phyloP scores from a whole-genome alignment of 1,140 invertebrate species.

The Zophobas morio region DNA sequence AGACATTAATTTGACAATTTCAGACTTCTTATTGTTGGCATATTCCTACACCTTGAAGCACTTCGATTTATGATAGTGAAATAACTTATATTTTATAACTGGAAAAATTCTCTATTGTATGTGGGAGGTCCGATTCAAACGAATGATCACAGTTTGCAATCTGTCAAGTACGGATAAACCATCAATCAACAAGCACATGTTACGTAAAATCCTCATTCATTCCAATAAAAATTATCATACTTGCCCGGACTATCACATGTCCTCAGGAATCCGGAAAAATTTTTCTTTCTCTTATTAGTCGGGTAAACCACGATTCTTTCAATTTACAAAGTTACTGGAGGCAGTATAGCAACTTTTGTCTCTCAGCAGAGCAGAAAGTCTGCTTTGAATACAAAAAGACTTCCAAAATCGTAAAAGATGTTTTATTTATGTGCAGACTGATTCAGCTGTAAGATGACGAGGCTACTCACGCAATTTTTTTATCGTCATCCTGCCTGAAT shows the following conservation, averaged over 20 bases:
- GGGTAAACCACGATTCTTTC: too few relatives aligned
- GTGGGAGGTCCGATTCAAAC: constrained; percentile 26
- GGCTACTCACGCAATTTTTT: too few relatives aligned
- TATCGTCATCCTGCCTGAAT: too few relatives aligned
- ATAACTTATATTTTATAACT: background rate
- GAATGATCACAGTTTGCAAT: constrained; percentile 26
- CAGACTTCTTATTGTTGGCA: constrained; percentile 15
- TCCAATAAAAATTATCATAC: constrained; percentile 22
- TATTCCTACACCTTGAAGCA: background rate
- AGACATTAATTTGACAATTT: constrained; percentile 41
- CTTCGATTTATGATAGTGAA: background rate
- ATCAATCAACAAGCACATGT: constrained; percentile 9
- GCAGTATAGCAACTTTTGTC: too few relatives aligned
- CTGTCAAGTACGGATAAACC: constrained; percentile 6
- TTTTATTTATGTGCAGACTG: too few relatives aligned
- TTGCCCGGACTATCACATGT: background rate
- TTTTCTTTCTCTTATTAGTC: background rate
- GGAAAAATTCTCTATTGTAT: constrained; percentile 6
- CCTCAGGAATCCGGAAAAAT: background rate
- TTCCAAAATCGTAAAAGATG: too few relatives aligned
- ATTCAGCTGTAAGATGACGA: too few relatives aligned
- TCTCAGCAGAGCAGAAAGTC: too few relatives aligned
- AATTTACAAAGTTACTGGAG: too few relatives aligned
- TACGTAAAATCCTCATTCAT: constrained; percentile 3
- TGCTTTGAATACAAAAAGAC: too few relatives aligned